phyloP scores from a whole-genome alignment of 2,888 invertebrate species.

The Drosophila diplacantha region DNA sequence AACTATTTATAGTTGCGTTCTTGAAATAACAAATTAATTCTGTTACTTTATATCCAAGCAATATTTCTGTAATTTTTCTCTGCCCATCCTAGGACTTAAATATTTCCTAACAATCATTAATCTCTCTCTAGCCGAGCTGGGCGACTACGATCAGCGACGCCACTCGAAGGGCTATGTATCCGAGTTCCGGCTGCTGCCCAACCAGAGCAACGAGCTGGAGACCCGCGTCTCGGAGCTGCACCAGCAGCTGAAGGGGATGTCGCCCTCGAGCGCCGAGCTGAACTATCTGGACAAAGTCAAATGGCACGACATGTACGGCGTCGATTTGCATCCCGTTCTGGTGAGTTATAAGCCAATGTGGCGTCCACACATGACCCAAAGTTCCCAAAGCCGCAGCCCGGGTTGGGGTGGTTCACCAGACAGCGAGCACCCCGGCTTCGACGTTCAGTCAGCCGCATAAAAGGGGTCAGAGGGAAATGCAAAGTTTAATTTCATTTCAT shows the following conservation, averaged over 20 bases:
- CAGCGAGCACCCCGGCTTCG: constrained; percentile 7
- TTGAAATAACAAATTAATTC: background rate
- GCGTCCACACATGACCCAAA: background rate
- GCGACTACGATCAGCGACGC: constrained; percentile 93
- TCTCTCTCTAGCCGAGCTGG: constrained; percentile 88
- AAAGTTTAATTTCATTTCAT: constrained; percentile 71
- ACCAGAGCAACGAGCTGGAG: constrained; percentile 95
- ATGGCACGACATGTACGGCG: constrained; percentile 99
- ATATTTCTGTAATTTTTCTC: background rate
- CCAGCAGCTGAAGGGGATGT: constrained; percentile 84
- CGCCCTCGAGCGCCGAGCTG: constrained; percentile 93
- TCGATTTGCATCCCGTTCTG: constrained; percentile 96
- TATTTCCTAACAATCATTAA: background rate
- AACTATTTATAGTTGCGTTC: background rate
- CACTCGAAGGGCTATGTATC: constrained; percentile 95
- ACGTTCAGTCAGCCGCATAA: constrained; percentile 32
- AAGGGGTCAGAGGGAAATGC: constrained; percentile 62
- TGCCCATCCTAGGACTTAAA: too few relatives aligned
- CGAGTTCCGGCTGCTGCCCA: constrained; percentile 94
- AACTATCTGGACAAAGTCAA: constrained; percentile 98
- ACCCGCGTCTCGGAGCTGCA: constrained; percentile 91
- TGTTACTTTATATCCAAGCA: background rate
- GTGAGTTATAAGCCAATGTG: constrained; percentile 80
- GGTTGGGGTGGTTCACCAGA: constrained; percentile 25
- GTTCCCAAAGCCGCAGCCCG: constrained; percentile 23